A percentile compares a stretch with the other conserved stretches of the same genome.
phyloP scores from a whole-genome alignment of 2,797 vertebrate genomes.

The Selene dorsalis region DNA sequence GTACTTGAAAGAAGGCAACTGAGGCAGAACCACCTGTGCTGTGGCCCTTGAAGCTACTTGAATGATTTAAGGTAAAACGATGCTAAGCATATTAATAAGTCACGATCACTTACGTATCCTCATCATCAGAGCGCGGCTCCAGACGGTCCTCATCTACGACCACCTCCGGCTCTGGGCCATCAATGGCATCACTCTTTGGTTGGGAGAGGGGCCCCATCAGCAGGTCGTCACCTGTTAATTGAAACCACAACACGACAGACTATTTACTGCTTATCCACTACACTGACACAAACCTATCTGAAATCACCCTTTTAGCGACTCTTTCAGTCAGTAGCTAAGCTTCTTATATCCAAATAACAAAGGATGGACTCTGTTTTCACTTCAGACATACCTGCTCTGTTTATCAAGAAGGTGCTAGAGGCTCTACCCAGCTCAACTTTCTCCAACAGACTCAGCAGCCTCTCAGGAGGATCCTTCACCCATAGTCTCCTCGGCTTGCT shows the following conservation, averaged over 20 bases:
- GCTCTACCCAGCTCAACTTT: slow-evolving; percentile 86
- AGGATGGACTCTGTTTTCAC: not conserved
- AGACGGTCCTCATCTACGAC: slow-evolving; percentile 83
- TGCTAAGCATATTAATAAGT: not conserved
- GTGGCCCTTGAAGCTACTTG: not conserved
- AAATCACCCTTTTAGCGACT: too few species aligned
- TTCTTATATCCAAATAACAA: not conserved
- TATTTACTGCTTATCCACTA: not conserved
- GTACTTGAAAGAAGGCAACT: too few species aligned
- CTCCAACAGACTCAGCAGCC: slow-evolving; percentile 87
- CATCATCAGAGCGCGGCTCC: slow-evolving; percentile 89
- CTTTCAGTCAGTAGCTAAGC: not conserved
- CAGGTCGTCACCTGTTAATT: slow-evolving; percentile 73
- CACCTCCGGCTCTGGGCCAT: slow-evolving; percentile 81
- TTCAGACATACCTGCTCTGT: slow-evolving; percentile 82
- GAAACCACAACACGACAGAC: slow-evolving; percentile 1
- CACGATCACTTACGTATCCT: slow-evolving; percentile 90
- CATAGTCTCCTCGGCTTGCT: slow-evolving; percentile 84
- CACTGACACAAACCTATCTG: too few species aligned
- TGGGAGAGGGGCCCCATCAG: slow-evolving; percentile 84
- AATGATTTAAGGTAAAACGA: not conserved
- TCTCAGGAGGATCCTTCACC: slow-evolving; percentile 85
- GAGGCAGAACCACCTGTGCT: not conserved
- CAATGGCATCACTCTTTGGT: slow-evolving; percentile 79
- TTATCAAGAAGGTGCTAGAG: slow-evolving; percentile 91